Base-by-base conservation (phyloP, 2,797 vertebrate species). In the Sphenodon punctatus region DNA sequence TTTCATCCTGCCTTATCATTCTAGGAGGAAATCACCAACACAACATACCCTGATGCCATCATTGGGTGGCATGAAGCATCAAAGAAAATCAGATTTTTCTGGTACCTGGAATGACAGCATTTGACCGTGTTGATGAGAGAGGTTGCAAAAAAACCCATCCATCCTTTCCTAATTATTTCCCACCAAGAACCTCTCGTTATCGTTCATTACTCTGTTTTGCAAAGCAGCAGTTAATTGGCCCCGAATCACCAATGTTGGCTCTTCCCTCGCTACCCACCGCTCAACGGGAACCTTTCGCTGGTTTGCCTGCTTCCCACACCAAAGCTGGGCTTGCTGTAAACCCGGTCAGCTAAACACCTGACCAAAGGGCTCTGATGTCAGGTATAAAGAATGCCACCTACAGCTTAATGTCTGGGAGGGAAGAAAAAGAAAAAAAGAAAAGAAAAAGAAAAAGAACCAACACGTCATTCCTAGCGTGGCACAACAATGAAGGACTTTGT, bases 401-500 rank as follows among this genome's bases (percentile, higher is more conserved):
- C 93, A 93, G 95, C 93, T 96, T 95, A 92, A 93, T 78, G 93
- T 93, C 93, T 93, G 92, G 60, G n/a, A n/a, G n/a, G n/a, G n/a
- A n/a, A 89, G 77, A 75, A 67, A 88, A 73, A 73, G 45, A 70
- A 53, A 80, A 82, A 87, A 66, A 80, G 25, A 41, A 2, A 15
- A 17, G 4, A 25, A 39, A 36, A 20, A 88, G 75, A 75, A 73
- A 88, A 82, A 81, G 53, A 72, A 19, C 34, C 8, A 30, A 36
- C 49, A 71, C 78, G 20, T 8, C 67, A 73, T 75, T 83, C 88
- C 86, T 1, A 93, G 86, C 87, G 78, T n/a, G 45, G 80, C 87
- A 88, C n/a, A 88, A 97, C 96, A 96, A 96, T 95, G 95, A 89
- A 34, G 25, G 80, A 56, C 94, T 96, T 96, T 97, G 96, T 97